Evolutionary conservation across 2,113 vertebrate species (phyloP).

Genomic region (Poeciliopsis retropinna): DNA sequence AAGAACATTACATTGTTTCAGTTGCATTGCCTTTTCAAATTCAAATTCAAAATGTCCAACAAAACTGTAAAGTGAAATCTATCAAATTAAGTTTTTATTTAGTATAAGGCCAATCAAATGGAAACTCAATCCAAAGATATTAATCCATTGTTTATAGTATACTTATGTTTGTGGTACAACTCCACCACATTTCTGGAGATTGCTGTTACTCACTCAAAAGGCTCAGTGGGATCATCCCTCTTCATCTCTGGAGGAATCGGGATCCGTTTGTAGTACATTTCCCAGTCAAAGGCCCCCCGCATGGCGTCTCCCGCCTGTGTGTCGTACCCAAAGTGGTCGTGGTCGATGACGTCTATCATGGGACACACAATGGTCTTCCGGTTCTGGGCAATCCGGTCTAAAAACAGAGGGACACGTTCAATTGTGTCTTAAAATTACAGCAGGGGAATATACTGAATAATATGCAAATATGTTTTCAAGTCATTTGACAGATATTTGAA

Average conservation of each 20-base stretch:
- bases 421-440: neutral
- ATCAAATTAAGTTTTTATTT: too few relatives aligned
- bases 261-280: conserved; percentile 99
- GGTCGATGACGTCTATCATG: conserved; percentile 98
- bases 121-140: neutral
- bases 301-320: conserved; percentile 96
- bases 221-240: conserved; percentile 90
- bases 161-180: neutral
- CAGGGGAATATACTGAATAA: neutral
- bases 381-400: conserved; percentile 96
- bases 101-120: too few relatives aligned
- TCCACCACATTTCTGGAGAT: neutral
- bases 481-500: too few relatives aligned
- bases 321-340: conserved; percentile 96
- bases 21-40: too few relatives aligned
- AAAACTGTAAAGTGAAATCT: too few relatives aligned
- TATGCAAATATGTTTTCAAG: too few relatives aligned
- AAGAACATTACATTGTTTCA: too few relatives aligned
- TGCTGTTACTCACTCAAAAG: conserved; percentile 91
- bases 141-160: neutral
- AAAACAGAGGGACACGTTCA: neutral
- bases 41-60: too few relatives aligned
- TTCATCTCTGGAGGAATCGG: conserved; percentile 91
- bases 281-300: conserved; percentile 98
- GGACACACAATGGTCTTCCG: conserved; percentile 95